phyloP scores from a whole-genome alignment of 2,113 vertebrate species.

The Ailurus styani region DNA sequence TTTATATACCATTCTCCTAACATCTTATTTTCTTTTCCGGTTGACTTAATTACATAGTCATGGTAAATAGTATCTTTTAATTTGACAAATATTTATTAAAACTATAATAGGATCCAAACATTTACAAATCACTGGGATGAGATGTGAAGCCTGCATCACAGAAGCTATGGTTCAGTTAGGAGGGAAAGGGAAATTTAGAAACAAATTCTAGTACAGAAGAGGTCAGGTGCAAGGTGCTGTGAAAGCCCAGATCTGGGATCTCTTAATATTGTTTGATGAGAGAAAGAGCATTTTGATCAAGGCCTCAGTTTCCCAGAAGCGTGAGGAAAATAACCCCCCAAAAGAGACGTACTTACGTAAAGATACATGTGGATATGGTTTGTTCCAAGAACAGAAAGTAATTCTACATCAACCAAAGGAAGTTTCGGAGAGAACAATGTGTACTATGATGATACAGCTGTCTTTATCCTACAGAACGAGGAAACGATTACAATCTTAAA shows the following conservation, averaged over 20 bases:
- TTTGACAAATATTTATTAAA: slow-evolving; percentile 13
- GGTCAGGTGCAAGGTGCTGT: neutral
- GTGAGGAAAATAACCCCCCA: neutral
- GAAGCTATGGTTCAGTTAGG: neutral
- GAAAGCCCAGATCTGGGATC: neutral
- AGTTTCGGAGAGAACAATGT: neutral
- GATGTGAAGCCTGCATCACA: neutral
- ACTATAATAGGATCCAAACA: neutral
- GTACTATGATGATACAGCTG: neutral
- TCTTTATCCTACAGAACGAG: neutral
- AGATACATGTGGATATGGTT: neutral
- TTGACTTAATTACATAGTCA: slow-evolving; percentile 13
- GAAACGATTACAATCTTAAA: neutral
- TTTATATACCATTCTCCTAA: neutral
- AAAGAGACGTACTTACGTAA: neutral
- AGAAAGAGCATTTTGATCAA: neutral
- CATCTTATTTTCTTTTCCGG: neutral
- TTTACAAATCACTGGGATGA: neutral
- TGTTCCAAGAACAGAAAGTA: neutral
- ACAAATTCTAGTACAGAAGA: neutral
- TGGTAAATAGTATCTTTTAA: neutral
- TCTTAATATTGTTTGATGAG: neutral
- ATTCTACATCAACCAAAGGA: neutral
- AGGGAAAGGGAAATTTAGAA: neutral
- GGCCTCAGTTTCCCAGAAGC: neutral